Evolutionary conservation across 1,140 invertebrate species (phyloP).

Genomic region (Geopemphigus sp.): DNA sequence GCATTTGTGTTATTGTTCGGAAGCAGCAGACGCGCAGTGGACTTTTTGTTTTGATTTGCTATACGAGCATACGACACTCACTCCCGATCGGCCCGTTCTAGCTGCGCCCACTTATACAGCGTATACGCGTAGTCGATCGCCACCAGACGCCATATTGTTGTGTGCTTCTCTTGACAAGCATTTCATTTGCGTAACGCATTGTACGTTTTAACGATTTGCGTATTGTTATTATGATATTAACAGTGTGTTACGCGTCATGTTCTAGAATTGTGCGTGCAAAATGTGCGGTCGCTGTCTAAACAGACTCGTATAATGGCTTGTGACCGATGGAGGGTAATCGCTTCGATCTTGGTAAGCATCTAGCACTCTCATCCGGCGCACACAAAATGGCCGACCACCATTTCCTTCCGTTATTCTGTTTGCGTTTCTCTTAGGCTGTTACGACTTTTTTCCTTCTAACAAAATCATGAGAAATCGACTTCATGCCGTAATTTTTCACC

Average conservation of each 20-base stretch:
- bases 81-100: constrained; percentile 21
- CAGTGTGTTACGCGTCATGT: constrained; percentile 2
- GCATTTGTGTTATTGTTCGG: constrained; percentile 37
- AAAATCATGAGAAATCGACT: background rate
- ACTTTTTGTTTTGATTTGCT: constrained; percentile 37
- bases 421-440: background rate
- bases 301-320: constrained; percentile 39
- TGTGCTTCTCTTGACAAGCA: background rate
- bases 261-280: constrained; percentile 28
- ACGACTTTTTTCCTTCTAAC: accelerated
- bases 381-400: constrained; percentile 45
- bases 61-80: background rate
- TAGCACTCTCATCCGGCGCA: constrained; percentile 22
- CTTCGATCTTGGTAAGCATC: constrained; percentile 49
- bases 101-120: constrained; percentile 34
- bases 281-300: constrained; percentile 35
- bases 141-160: constrained; percentile 46
- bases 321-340: constrained; percentile 48
- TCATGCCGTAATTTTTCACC: background rate
- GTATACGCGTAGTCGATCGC: constrained; percentile 12
- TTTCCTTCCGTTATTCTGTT: constrained; percentile 23
- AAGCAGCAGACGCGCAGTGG: background rate
- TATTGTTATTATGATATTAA: constrained; percentile 18
- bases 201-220: background rate
- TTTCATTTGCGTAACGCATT: background rate